Percentiles rank a stretch among this genome's conserved stretches.
Conservation (phyloP, 1,140 invertebrate genomes). For the Copidosoma floridanum region DNA sequence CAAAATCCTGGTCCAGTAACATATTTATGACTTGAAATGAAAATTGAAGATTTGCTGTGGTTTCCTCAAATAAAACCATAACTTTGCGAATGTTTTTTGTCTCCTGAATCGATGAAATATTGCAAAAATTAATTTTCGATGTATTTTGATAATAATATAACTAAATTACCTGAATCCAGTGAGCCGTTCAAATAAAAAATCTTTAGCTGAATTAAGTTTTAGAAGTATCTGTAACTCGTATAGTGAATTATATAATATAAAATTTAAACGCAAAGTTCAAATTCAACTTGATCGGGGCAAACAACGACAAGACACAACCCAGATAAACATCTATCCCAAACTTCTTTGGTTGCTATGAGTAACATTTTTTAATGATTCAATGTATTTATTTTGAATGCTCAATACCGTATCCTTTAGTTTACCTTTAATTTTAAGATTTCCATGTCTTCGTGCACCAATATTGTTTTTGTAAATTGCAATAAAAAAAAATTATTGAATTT, state of each 20-base stretch:
- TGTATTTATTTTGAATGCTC: no score
- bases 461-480: conserved; percentile 27
- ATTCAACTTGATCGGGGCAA: conserved; percentile 47
- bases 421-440: conserved; percentile 30
- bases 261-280: conserved; percentile 44
- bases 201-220: conserved; percentile 48
- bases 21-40: conserved; percentile 42
- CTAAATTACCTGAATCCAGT: conserved; percentile 40
- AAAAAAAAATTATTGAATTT: conserved; percentile 37
- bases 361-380: no score
- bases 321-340: conserved; percentile 37
- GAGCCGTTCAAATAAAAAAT: conserved; percentile 49
- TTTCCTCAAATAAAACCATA: conserved; percentile 47
- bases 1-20: no score
- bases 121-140: not conserved
- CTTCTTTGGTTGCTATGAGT: conserved; percentile 36
- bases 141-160: not conserved
- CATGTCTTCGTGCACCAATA: conserved; percentile 41
- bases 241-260: conserved; percentile 50
- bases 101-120: conserved; percentile 11
- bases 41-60: conserved; percentile 41
- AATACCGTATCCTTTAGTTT: no score
- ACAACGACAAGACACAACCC: conserved; percentile 47
- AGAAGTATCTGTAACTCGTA: conserved; percentile 38
- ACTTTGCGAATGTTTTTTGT: conserved; percentile 36